Conservation (phyloP, 2,113 vertebrate species). For the Pyrgilauda ruficollis region DNA sequence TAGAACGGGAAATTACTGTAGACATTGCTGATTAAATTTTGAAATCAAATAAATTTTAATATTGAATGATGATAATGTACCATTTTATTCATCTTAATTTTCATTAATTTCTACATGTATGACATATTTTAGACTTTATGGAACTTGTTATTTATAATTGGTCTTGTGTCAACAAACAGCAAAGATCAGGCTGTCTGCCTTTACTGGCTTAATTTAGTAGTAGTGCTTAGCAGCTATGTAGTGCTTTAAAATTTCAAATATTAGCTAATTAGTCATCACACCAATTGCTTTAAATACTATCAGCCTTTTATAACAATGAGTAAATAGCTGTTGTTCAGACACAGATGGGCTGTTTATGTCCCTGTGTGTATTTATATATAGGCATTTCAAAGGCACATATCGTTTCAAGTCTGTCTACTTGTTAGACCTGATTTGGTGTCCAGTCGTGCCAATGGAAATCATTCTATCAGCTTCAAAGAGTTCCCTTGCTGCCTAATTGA, state of each 20-base stretch:
- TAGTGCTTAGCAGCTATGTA: slow-evolving; percentile 37
- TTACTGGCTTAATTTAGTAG: slow-evolving; percentile 52
- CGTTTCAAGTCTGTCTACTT: background rate
- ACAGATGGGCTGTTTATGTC: background rate
- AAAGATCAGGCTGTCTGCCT: slow-evolving; percentile 11
- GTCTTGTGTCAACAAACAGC: slow-evolving; percentile 42
- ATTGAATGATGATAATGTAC: background rate
- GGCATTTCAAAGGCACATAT: background rate
- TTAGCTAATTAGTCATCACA: slow-evolving; percentile 51
- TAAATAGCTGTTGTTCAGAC: slow-evolving; percentile 36
- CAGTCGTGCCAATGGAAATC: background rate
- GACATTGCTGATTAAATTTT: slow-evolving; percentile 24
- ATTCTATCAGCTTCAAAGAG: background rate
- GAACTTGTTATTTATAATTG: slow-evolving; percentile 48
- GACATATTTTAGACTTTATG: slow-evolving; percentile 27
- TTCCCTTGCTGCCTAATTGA: background rate
- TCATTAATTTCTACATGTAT: slow-evolving; percentile 30
- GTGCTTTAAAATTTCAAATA: slow-evolving; percentile 50
- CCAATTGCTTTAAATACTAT: slow-evolving; percentile 50
- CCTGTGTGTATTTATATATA: background rate
- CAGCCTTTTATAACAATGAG: background rate
- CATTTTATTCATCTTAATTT: slow-evolving; percentile 18
- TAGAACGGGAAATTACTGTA: slow-evolving; percentile 47
- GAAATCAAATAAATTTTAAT: slow-evolving; percentile 41
- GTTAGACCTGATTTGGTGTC: background rate